Conservation (phyloP, 1,140 invertebrate genomes). For the Drosophila gunungcola region DNA sequence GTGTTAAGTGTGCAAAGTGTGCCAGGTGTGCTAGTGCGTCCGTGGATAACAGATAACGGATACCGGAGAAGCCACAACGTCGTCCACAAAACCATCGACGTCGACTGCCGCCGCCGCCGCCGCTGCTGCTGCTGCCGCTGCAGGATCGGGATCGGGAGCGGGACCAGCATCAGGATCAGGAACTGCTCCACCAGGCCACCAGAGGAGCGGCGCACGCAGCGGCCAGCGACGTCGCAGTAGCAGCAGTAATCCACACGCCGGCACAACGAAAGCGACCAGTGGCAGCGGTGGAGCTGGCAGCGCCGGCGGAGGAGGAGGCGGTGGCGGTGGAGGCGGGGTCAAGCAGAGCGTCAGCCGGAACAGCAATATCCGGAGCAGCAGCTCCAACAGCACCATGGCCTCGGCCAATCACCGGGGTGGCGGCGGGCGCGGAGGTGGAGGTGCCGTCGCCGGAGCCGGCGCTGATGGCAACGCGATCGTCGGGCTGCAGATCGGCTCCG, state of each 20-base stretch:
- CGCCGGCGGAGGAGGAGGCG: conserved; percentile 72
- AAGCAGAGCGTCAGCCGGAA: conserved; percentile 83
- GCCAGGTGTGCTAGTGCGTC: conserved; percentile 23
- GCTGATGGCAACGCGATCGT: conserved; percentile 86
- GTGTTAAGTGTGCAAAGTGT: conserved; percentile 19
- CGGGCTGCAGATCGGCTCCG: conserved; percentile 94
- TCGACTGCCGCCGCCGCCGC: conserved; percentile 72
- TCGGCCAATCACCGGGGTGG: conserved; percentile 86
- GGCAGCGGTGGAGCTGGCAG: conserved; percentile 82
- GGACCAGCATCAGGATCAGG: conserved; percentile 27
- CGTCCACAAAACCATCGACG: conserved; percentile 73
- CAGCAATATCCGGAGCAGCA: conserved; percentile 84
- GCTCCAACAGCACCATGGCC: conserved; percentile 85
- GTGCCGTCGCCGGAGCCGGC: conserved; percentile 86
- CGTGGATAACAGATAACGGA: background rate
- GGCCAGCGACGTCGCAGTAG: conserved; percentile 82
- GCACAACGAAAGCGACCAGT: conserved; percentile 79
- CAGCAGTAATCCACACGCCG: conserved; percentile 83
- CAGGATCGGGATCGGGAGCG: conserved; percentile 42
- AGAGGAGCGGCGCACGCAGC: conserved; percentile 70
- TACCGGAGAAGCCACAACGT: conserved; percentile 70
- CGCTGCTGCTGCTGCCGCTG: conserved; percentile 46
- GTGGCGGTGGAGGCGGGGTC: conserved; percentile 64
- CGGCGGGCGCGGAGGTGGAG: conserved; percentile 51
- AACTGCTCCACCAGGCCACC: conserved; percentile 38